A percentile compares a stretch with the other conserved stretches of the same genome.
Evolutionary conservation across 2,797 vertebrate genomes (phyloP).

Genomic region (Muraenolepis orangiensis): DNA sequence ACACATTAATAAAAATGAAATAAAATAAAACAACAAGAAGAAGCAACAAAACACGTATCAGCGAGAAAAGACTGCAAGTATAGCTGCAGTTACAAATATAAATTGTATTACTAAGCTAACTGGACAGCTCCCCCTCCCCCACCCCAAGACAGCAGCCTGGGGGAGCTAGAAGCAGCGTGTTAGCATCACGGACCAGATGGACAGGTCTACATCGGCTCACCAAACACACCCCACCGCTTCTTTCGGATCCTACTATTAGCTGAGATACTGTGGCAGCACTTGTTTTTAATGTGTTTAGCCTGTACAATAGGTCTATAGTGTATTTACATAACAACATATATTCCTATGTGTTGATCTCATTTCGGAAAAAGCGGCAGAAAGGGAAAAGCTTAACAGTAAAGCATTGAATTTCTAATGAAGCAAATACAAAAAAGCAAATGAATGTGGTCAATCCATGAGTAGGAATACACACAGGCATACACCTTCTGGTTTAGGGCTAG

Average conservation of each 20-base stretch:
- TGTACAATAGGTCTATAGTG: slow-evolving; percentile 14
- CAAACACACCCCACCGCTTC: background rate
- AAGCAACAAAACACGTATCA: background rate
- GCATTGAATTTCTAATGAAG: slow-evolving; percentile 20
- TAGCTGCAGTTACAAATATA: background rate
- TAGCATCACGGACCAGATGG: background rate
- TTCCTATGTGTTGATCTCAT: slow-evolving; percentile 19
- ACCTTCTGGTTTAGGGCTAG: slow-evolving; percentile 41
- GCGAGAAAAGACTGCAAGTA: slow-evolving; percentile 1
- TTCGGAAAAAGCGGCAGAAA: background rate
- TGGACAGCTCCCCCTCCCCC: background rate
- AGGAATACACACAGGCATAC: slow-evolving; percentile 35
- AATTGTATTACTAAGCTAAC: background rate
- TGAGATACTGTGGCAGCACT: slow-evolving; percentile 13
- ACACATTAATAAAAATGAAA: background rate
- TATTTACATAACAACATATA: slow-evolving; percentile 37
- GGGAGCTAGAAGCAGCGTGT: background rate
- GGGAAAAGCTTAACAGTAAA: slow-evolving; percentile 3
- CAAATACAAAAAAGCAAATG: slow-evolving; percentile 21
- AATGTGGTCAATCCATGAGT: slow-evolving; percentile 12
- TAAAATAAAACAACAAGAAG: background rate
- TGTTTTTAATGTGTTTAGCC: slow-evolving; percentile 2
- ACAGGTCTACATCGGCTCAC: slow-evolving; percentile 8
- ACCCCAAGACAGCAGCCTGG: too few relatives aligned
- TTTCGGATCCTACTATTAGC: slow-evolving; percentile 12